phyloP scores from a whole-genome alignment of 2,888 invertebrate genomes.

The Azorinus chamasolen region DNA sequence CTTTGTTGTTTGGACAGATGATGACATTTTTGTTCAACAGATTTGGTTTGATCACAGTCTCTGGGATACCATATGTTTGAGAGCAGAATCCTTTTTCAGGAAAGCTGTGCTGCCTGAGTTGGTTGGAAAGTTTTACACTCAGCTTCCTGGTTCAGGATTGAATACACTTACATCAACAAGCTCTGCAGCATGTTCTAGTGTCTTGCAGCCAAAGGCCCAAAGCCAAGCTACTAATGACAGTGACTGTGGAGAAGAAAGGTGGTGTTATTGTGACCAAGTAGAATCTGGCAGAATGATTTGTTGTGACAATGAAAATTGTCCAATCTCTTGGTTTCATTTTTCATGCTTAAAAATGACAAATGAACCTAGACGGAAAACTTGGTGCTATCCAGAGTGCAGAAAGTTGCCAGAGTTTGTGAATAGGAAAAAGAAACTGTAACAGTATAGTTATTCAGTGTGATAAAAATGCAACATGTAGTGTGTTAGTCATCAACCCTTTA shows the following conservation, averaged over 20 bases:
- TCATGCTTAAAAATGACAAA: too few species aligned
- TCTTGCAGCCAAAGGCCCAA: not conserved
- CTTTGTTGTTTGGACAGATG: constrained; percentile 54
- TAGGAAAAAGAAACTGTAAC: too few species aligned
- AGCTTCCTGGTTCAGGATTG: not conserved
- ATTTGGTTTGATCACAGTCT: constrained; percentile 17
- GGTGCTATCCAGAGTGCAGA: too few species aligned
- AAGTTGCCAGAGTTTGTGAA: too few species aligned
- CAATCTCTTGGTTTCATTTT: constrained; percentile 38
- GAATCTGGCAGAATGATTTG: constrained; percentile 29
- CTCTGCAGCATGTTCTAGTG: not conserved
- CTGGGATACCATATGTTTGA: constrained; percentile 10
- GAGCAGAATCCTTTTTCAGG: constrained; percentile 4
- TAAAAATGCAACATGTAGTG: too few species aligned
- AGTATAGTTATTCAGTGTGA: too few species aligned
- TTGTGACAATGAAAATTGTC: constrained; percentile 31
- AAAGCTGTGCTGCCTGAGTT: constrained; percentile 15
- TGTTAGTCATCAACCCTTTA: too few species aligned
- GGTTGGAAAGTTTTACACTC: constrained; percentile 13
- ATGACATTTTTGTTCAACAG: constrained; percentile 30
- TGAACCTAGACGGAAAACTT: too few species aligned
- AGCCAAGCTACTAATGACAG: not conserved
- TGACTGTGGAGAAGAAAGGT: constrained; percentile 10
- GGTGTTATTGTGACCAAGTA: constrained; percentile 31
- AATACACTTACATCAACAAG: not conserved